Base-by-base conservation (phyloP, 2,888 invertebrate genomes). In the Cephus runcator region DNA sequence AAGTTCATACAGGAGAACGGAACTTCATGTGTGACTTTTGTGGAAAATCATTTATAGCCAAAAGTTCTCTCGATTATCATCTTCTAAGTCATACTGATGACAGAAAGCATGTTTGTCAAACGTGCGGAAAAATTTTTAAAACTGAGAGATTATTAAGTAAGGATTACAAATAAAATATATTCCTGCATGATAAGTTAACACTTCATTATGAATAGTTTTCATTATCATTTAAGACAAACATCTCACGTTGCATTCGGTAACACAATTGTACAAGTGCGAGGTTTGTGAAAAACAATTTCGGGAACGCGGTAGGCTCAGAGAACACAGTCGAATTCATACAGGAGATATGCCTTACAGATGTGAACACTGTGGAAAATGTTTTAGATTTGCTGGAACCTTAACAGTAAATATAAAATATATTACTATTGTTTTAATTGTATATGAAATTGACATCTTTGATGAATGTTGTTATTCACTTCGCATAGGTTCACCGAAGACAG, bases 271-370 rank as follows among this genome's bases (percentile, higher is more conserved):
- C 84, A 92, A 92, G 85, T 94, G 94, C 83, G 92, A 93, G 80
- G 92, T 92, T 69, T 94, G 94, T 83, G 93, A 93, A 0, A 90
- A 93, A 78, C 91, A 92, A 77, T 94, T 94, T 87, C 92, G 95
- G 11, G 93, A 95, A 79, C 93, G 94, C 69, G 94, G 95, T 74
- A 95, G 95, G 34, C 90, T 95, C 75, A 93, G 94, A 75, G 94
- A 95, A 3, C 96, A 96, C 85, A 93, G 93, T 86, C 93, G 95
- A 12, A 94, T 95, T 2, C 96, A 96, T 83, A 95, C 95, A 0
- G 95, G 95, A 11, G 94, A 93, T 0, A 95, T 95, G 94, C 95
- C 96, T 1, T 95, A 94, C 83, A 92, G 93, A 2, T 96, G 96
- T 84, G 94, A 94, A 82, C 94, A 93, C 87, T 96, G 95, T 86